Conservation (phyloP, 1,140 invertebrate species). For the Manduca sexta region DNA sequence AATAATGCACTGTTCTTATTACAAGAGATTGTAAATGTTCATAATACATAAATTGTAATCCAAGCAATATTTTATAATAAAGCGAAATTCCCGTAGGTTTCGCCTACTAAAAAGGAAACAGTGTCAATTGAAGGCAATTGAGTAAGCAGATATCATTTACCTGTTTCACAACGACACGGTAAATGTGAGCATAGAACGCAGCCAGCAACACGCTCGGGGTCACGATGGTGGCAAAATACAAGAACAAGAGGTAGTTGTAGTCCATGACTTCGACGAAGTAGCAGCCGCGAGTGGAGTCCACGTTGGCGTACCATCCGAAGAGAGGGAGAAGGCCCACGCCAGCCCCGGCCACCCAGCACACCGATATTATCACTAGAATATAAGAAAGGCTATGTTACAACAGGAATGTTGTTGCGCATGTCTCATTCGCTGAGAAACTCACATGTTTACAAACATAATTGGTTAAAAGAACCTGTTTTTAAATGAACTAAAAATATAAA, state of each 20-base stretch:
- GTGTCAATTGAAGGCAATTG: not conserved
- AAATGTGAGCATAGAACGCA: constrained; percentile 91
- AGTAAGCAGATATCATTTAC: constrained; percentile 55
- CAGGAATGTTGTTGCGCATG: too few relatives aligned
- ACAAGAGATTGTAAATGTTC: too few relatives aligned
- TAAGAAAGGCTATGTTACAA: too few relatives aligned
- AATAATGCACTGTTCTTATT: too few relatives aligned
- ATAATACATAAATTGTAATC: too few relatives aligned
- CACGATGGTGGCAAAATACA: constrained; percentile 92
- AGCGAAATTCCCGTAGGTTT: too few relatives aligned
- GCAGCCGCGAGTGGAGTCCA: constrained; percentile 75
- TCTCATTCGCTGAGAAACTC: too few relatives aligned
- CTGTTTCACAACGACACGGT: constrained; percentile 90
- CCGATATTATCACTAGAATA: constrained; percentile 86
- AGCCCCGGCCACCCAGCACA: constrained; percentile 88
- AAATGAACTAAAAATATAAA: too few relatives aligned
- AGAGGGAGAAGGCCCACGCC: constrained; percentile 88
- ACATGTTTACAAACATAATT: too few relatives aligned
- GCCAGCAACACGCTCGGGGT: constrained; percentile 87
- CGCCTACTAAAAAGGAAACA: not conserved
- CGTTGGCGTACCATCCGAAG: constrained; percentile 86
- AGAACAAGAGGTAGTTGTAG: constrained; percentile 89
- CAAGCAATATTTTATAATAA: too few relatives aligned
- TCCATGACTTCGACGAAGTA: constrained; percentile 91
- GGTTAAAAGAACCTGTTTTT: too few relatives aligned